Base-by-base conservation (phyloP, 2,888 invertebrate genomes). In the Antheraea assamensis region DNA sequence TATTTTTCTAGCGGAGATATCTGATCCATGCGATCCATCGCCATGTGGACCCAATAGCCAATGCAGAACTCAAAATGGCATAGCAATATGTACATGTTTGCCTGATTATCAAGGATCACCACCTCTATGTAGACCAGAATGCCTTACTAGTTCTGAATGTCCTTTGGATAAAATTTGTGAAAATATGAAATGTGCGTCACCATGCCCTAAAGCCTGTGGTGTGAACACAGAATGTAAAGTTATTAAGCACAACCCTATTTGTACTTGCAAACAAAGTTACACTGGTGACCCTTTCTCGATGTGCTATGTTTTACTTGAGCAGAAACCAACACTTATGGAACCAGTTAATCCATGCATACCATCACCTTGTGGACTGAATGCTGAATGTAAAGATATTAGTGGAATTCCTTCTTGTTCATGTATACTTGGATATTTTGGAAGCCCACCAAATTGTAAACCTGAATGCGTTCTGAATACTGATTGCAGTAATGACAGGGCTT, bases 41-140 rank as follows among this genome's bases (percentile, higher is more conserved):
- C 97, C 97, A 5, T 98, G 98, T 87, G 98, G 98, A 49, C 96
- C 97, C 21, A 97, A 97, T 86, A 96, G 96, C 75, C 95, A 95
- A 82, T 96, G 96, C 85, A 94, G 91, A 81, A 90, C 94, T 75
- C 91, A 94, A 78, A 95, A 95, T 81, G 92, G 92, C 70, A 88
- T 96, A 86, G 96, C 96, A n/a, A 95, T 96, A 72, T 97, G 97
- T 87, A 96, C 96, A n/a, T 97, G 97, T 85, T 86, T 96, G 72
- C 95, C 95, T 72, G 95, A 95, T 58, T 97, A 96, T 83, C 95
- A 95, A 78, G 97, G 97, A 70, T 95, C 96, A 75, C 97, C 97
- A 76, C 96, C 96, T 73, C 93, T 95, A 82, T 97, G 97, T 85
- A 93, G 96, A 79, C 97, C 97, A 72, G 96, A 96, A 90, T 97